Base-by-base conservation (phyloP, 1,140 invertebrate species). In the Diprion similis region DNA sequence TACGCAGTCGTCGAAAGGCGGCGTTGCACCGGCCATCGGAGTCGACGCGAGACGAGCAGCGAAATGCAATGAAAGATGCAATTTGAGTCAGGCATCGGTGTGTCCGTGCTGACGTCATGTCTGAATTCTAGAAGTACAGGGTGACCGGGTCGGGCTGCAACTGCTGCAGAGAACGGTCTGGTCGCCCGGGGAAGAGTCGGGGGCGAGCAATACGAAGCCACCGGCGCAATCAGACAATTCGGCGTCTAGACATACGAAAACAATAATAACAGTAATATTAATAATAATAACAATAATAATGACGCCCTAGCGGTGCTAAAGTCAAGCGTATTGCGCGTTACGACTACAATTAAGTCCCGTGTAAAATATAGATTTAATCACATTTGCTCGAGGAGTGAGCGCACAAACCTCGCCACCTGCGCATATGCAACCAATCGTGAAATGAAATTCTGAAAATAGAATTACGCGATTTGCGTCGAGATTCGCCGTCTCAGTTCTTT, bases 21-120 rank as follows among this genome's bases (percentile, higher is more conserved):
- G 24, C 24, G 24, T 37, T 37, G 24, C 24, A 37, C 24, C 24
- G 24, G 24, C 24, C 24, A 37, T 37, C 24, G 24, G 24, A 37
- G 24, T 37, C 24, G 24, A 37, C 24, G 24, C 24, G 24, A 37
- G 24, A 13, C 51, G 51, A 59, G 51, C 11, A 59, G 51, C 51
- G 51, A 59, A 59, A 59, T 59, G 51, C 51, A 59, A 59, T 59
- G 51, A 59, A 59, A 59, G 51, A 59, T 59, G 51, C 51, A 59
- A 59, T 59, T 59, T 17, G 51, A 59, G 51, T 17, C 11, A 17
- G 11, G n/a, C n/a, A 59, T 13, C 51, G 51, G 51, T 59, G 51
- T 59, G 51, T 59, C 51, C 11, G 51, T 59, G 51, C 51, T 59
- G 51, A 59, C 51, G 51, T 59, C 51, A 59, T 59, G 51, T 59